Evolutionary conservation across 1,140 invertebrate genomes (phyloP), one percentile per base, ranked within the genome.

Genomic region (Meloidogyne chitwoodi): DNA sequence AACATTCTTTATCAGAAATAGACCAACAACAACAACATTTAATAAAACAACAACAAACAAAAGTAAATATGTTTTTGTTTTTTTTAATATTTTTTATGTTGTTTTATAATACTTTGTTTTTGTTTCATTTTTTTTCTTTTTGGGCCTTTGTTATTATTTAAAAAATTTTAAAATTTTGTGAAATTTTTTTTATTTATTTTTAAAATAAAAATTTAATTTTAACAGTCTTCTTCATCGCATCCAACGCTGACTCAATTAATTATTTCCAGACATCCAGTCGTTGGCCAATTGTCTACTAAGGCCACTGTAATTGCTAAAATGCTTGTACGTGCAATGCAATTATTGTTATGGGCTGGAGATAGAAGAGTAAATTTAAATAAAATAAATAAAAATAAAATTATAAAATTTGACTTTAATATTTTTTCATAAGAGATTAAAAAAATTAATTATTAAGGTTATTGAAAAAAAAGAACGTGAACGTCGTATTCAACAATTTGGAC

Each of bases 261-360:
- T 26, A 48, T 76, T 76, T 14, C 76, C 16, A 24, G 69, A 71
- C 76, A 77, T n/a, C 38, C 68, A 34, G 68, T 73, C 29, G 71
- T 73, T n/a, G 71, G 71, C 22, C 56, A 73, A 27, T 31, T 73
- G 24, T 73, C 71, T 31, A 61, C 71, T 1, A 73, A 73, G 44
- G 77, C 77, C n/a, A 80, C 68, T 16, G 80, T 82, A 31, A 38
- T 80, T 22, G 79, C 79, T 12, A 70, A 69, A 27, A 80, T 80
- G 79, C 80, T 80, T 22, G 79, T 80, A 12, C 81, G 80, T 14
- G 75, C 66, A 16, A 24, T 80, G 27, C 71, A 73, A 61, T 61
- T 73, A 6, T 38, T 81, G 16, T 65, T 76, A 3, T 80, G 79
- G 79, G 79, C 79, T 8, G 79, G 80, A 10, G 79, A 80, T 12